phyloP scores from a whole-genome alignment of 64 coral and sea anemone species.

The Pocillopora damicornis region DNA sequence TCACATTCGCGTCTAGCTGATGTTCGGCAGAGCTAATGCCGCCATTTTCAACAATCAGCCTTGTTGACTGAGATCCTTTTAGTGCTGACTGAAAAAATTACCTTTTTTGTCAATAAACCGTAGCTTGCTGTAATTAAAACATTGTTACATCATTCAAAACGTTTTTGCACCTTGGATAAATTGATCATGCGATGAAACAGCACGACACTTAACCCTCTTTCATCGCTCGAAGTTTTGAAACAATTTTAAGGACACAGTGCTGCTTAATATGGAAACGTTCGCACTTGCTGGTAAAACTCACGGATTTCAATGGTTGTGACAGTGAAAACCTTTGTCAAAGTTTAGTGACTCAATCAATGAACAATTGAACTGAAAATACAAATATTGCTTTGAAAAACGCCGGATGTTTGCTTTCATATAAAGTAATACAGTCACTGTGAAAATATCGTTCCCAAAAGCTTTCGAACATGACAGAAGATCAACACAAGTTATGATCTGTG shows the following conservation, averaged over 20 bases:
- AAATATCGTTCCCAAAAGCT: neutral
- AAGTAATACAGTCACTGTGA: neutral
- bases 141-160: conserved; percentile 17
- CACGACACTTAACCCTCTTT: neutral
- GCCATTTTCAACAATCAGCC: neutral
- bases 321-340: neutral
- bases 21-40: neutral
- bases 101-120: conserved; percentile 16
- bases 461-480: too few relatives aligned
- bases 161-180: neutral
- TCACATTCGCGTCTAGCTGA: neutral
- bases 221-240: neutral
- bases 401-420: conserved; percentile 27
- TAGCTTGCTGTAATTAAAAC: conserved; percentile 19
- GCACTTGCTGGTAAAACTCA: neutral
- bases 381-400: conserved; percentile 14
- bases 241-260: neutral
- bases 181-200: neutral
- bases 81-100: neutral
- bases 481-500: too few relatives aligned
- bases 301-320: neutral
- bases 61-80: conserved; percentile 5
- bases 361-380: conserved; percentile 7
- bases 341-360: conserved; percentile 15
- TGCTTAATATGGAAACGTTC: neutral